phyloP scores from a whole-genome alignment of 2,797 vertebrate genomes.

The Pseudochirops corinnae region DNA sequence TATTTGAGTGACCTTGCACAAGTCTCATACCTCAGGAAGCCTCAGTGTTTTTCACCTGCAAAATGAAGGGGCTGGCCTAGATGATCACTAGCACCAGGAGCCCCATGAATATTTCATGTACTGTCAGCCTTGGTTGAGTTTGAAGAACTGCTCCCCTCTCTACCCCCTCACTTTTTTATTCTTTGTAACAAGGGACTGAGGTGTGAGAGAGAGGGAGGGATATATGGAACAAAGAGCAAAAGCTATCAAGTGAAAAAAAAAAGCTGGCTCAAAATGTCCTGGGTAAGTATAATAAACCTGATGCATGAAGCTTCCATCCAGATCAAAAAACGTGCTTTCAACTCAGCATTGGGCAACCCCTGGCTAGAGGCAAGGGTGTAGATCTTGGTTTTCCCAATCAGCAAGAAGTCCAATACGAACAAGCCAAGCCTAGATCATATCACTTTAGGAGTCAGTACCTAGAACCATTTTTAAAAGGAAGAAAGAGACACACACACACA shows the following conservation, averaged over 20 bases:
- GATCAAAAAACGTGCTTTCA: neutral
- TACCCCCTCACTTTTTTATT: neutral
- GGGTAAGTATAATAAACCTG: neutral
- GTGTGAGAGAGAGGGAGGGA: neutral
- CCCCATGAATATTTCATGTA: neutral
- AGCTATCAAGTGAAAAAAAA: neutral
- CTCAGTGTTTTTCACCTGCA: too few species aligned
- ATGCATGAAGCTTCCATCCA: neutral
- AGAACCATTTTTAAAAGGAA: neutral
- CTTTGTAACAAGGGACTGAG: neutral
- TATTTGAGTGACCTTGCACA: neutral
- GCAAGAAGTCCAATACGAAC: neutral
- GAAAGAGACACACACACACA: too few species aligned
- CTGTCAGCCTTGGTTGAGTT: neutral
- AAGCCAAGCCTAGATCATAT: neutral
- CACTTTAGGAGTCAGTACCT: neutral
- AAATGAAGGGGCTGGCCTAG: neutral
- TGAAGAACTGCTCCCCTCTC: neutral
- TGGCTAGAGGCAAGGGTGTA: neutral
- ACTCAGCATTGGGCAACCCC: neutral
- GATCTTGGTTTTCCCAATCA: neutral
- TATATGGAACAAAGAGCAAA: neutral
- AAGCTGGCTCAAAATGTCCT: neutral
- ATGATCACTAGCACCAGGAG: neutral
- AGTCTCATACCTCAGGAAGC: neutral